These are phyloP conservation scores for Drosophila cardini DNA, from an alignment of 1,140 invertebrate species.

Conservation along the genomic window DNA sequence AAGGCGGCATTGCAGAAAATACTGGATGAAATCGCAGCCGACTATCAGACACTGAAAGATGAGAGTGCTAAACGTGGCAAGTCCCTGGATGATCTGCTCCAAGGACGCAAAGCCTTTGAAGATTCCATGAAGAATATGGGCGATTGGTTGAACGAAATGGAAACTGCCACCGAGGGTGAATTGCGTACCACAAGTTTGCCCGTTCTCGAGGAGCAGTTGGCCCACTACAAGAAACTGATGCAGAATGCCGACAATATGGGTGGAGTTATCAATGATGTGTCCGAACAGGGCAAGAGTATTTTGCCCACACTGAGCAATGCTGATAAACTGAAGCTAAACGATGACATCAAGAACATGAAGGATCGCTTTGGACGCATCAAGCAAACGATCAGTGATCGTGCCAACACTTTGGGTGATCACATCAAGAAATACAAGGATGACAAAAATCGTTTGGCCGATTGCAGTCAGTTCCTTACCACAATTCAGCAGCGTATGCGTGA, in stretches of 20 bases:
- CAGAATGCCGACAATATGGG: slow-evolving; percentile 90
- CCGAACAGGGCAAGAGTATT: slow-evolving; percentile 92
- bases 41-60: slow-evolving; percentile 89
- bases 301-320: slow-evolving; percentile 92
- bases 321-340: slow-evolving; percentile 92
- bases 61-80: slow-evolving; percentile 90
- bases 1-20: slow-evolving; percentile 88
- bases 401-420: slow-evolving; percentile 89
- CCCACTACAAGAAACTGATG: slow-evolving; percentile 92
- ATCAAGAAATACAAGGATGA: slow-evolving; percentile 92
- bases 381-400: slow-evolving; percentile 90
- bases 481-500: slow-evolving; percentile 93
- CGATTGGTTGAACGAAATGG: slow-evolving; percentile 94
- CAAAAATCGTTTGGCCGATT: slow-evolving; percentile 91
- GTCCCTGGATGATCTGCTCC: slow-evolving; percentile 89
- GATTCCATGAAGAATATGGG: slow-evolving; percentile 91
- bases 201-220: slow-evolving; percentile 92
- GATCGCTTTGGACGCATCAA: slow-evolving; percentile 91
- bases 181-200: slow-evolving; percentile 91
- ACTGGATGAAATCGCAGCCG: slow-evolving; percentile 88
- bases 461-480: slow-evolving; percentile 91
- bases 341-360: slow-evolving; percentile 90
- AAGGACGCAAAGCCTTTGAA: slow-evolving; percentile 92
- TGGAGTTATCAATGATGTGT: slow-evolving; percentile 89
- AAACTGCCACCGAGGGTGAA: slow-evolving; percentile 92